These are phyloP conservation scores for Teleogryllus occipitalis DNA, from an alignment of 1,140 invertebrate species.

Conservation along the genomic window DNA sequence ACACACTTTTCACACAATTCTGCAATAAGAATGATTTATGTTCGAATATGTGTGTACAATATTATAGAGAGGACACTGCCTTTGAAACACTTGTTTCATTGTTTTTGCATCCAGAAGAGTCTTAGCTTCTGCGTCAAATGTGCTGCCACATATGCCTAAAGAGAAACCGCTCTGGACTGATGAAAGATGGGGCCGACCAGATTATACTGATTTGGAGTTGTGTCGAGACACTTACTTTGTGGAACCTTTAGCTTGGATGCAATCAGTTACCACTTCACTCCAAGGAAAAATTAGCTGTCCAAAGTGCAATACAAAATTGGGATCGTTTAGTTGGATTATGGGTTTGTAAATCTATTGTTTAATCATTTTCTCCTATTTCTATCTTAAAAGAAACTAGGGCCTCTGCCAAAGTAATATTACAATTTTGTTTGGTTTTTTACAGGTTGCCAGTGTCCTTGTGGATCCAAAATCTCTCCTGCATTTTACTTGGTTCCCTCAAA, in stretches of 20 bases:
- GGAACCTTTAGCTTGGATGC: constrained; percentile 77
- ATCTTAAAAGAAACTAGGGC: background rate
- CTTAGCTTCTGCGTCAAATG: constrained; percentile 65
- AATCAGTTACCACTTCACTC: constrained; percentile 52
- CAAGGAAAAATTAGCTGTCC: constrained; percentile 77
- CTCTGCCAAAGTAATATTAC: background rate
- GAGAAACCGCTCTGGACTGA: constrained; percentile 42
- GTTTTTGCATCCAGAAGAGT: constrained; percentile 43
- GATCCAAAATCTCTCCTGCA: constrained; percentile 70
- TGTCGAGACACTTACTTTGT: constrained; percentile 69
- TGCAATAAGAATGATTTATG: too few species aligned
- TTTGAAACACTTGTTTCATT: too few species aligned
- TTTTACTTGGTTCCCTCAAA: constrained; percentile 81
- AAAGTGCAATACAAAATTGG: constrained; percentile 68
- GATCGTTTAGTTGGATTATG: constrained; percentile 77
- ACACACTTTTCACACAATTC: too few species aligned
- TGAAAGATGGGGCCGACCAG: constrained; percentile 19
- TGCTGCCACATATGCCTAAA: constrained; percentile 56
- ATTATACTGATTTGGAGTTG: constrained; percentile 33
- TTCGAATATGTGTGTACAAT: too few species aligned
- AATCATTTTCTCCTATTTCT: background rate
- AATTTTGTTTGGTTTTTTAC: constrained; percentile 27
- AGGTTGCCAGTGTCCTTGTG: constrained; percentile 75
- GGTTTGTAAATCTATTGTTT: constrained; percentile 37
- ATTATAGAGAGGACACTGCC: too few species aligned